phyloP scores from a whole-genome alignment of 2,888 invertebrate genomes.

The Marronus borbonicus region DNA sequence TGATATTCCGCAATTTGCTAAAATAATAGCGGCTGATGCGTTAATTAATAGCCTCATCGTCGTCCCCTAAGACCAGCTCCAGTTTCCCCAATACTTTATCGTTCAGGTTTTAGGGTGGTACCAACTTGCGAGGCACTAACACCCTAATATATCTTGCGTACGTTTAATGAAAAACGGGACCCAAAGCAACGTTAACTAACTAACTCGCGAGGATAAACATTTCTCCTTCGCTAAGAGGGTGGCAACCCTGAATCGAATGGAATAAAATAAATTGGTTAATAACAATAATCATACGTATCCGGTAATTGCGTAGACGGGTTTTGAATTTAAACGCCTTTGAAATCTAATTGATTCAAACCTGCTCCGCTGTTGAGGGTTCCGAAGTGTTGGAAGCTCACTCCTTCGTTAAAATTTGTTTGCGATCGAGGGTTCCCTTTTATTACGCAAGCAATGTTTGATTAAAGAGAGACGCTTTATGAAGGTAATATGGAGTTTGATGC shows the following conservation, averaged over 20 bases:
- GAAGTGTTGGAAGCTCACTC: background rate
- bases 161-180: constrained; percentile 19
- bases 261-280: constrained; percentile 34
- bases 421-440: background rate
- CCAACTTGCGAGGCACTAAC: background rate
- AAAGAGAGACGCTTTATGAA: too few species aligned
- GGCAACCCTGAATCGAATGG: background rate
- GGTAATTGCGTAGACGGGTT: constrained; percentile 4
- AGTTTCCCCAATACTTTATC: background rate
- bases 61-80: constrained; percentile 6
- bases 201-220: constrained; percentile 2
- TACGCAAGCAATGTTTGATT: too few species aligned
- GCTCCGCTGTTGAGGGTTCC: background rate
- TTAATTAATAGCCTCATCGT: constrained; percentile 6
- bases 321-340: constrained; percentile 20
- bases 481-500: too few species aligned
- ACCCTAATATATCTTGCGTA: constrained; percentile 19
- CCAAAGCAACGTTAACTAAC: constrained; percentile 10
- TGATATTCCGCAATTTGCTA: constrained; percentile 7
- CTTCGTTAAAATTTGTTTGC: background rate
- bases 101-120: background rate
- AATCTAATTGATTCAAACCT: constrained; percentile 11
- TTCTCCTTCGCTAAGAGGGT: background rate
- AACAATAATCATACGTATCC: constrained; percentile 19
- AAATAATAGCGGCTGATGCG: constrained; percentile 9